Base-by-base conservation (phyloP, 1,140 invertebrate genomes). In the Kradibia gibbosae region DNA sequence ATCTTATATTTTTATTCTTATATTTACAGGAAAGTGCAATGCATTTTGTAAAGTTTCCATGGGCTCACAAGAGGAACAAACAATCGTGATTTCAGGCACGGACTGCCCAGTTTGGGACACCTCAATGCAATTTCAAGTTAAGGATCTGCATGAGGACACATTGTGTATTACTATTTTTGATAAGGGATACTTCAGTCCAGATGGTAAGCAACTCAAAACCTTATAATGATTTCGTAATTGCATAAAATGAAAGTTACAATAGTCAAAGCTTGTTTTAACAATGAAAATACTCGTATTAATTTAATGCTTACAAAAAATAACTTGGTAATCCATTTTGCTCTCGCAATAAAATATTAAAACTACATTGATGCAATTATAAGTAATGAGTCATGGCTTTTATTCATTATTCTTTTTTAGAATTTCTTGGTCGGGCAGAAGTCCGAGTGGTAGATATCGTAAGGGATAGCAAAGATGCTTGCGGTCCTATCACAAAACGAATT, bases 81-180 rank as follows among this genome's bases (percentile, higher is more conserved):
- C 96, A 0, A 92, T 93, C 82, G 93, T 95, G 2, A 91, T 94
- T 3, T 91, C 92, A 39, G 93, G 88, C 7, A 91, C 90, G 10
- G 89, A 91, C 83, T 89, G 88, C 89, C 94, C 95, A 25, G 91
- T 95, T 80, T 97, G 96, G 96, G 95, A 96, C 88, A 92, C 93
- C 22, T 94, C 94, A n/a, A 96, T 97, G 95, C 95, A 96, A 89
- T 96, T 97, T 88, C 93, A 94, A 82, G 93, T 96, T 28, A 94
- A 94, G 86, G 94, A 96, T 88, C 86, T 96, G 5, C 86, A 94
- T 15, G 93, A 95, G 87, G 96, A 97, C 88, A 94, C 95, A 20
- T 91, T 97, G 11, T 95, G 94, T 84, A 93, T 97, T 73, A 94
- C 94, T 22, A 95, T 96, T n/a, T 95, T 94, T 87, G 95, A 96